Base-by-base conservation (phyloP, 2,888 invertebrate species). In the Plebejus melissa region DNA sequence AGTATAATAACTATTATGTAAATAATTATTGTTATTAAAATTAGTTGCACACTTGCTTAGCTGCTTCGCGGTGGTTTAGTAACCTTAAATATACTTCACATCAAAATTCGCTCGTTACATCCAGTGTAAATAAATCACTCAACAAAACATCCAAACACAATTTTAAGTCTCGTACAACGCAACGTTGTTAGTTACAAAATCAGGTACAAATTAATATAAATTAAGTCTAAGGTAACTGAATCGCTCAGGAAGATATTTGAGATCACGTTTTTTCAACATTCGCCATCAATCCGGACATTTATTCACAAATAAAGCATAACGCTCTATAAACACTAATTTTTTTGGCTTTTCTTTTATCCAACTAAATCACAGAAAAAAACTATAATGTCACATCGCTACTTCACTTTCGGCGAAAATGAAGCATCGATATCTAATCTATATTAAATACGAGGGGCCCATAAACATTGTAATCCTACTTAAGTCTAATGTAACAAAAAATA, bases 201-300 rank as follows among this genome's bases (percentile, higher is more conserved):
- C 93, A 93, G 93, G 93, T 93, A 93, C 93, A 91, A 93, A 92
- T 90, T 84, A 91, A 90, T 86, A 83, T 83, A 90, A 91, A 90
- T 88, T 91, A 91, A 88, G 81, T 87, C 90, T 91, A 93, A 87
- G 93, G 93, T 93, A 93, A 93, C 92, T 89, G 86, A 90, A 90
- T 83, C 86, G 86, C 85, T 82, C 85, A 87, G 90, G 90, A 91
- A 91, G 88, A 88, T 83, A 80, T 81, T 83, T 93, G 93, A 93
- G 93, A 93, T 93, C 93, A 85, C 83, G 85, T 86, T 87, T 79
- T 79, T 81, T 80, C 79, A 82, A 83, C 81, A 78, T 76, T 79
- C 54, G 75, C 65, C 77, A 74, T 74, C 60, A 72, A 77, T 74
- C 77, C 76, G 78, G 76, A 41, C 36, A 75, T 74, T 82, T 81